Evolutionary conservation across 1,140 invertebrate species (phyloP), one percentile per base, ranked within the genome.

Genomic region (Solen grandis): DNA sequence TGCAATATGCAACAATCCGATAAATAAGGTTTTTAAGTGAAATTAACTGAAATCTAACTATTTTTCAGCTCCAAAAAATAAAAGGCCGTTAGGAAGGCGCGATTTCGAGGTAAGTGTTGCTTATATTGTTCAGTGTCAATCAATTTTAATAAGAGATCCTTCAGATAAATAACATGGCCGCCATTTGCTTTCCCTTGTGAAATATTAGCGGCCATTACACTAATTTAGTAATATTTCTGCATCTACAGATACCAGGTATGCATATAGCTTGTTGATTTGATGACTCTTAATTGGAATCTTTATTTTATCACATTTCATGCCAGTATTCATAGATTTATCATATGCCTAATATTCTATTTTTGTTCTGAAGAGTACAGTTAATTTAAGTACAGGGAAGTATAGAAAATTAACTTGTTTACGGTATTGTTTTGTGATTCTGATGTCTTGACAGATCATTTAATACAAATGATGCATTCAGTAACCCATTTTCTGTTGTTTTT

Each of bases 1-100:
- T n/a, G n/a, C n/a, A n/a, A n/a, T n/a, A n/a, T n/a, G n/a, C n/a
- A n/a, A n/a, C n/a, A n/a, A n/a, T n/a, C n/a, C n/a, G n/a, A n/a
- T n/a, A 54, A 22, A 35, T 63, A 27, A 33, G 14, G 0, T 19
- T 8, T 29, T 65, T 22, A 38, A 16, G n/a, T 31, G 35, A n/a
- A 22, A 29, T 29, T 57, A n/a, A 25, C 3, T 19, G 10, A 62
- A 63, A 59, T 63, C 25, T 36, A 69, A 63, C 46, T 54, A 66
- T 38, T 35, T 86, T 82, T 35, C 62, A 85, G 84, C 84, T 5
- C 83, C 84, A 16, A 83, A 63, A 63, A 86, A 68, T 35, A 83
- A 82, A 62, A 83, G 75, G 62, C 35, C 74, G 13, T 35, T 70
- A 22, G 74, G 59, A n/a, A 86, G 60, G 66, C 60, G 69, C 4